Base-by-base conservation (phyloP, 53 echinoderm and acorn worm genomes). In the Glandiceps talaboti region DNA sequence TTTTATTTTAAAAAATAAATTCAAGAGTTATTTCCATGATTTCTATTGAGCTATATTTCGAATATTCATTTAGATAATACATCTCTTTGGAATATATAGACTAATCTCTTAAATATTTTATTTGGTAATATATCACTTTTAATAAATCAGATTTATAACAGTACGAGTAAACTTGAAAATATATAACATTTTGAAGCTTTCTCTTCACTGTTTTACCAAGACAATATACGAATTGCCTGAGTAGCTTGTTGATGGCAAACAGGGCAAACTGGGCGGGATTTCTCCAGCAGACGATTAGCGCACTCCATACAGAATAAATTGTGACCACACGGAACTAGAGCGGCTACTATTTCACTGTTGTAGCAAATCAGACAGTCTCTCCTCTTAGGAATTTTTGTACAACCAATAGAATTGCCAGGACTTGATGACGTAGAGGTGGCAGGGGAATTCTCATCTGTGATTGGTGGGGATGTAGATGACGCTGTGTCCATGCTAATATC, bases 221-320 rank as follows among this genome's bases (percentile, higher is more conserved):
- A 78, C 30, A 78, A 32, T 85, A 96, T 96, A 73, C 92, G 97
- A 84, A 96, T 96, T 80, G 97, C 97, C 82, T 92, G 96, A 75
- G 92, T 84, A 33, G 92, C 91, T 20, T 77, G 85, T 83, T 93
- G 83, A 28, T 92, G 90, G 89, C 97, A 96, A 79, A 92, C 89
- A 14, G 97, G 97, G 86, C 97, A 96, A 29, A 90, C 91, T 32
- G 86, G 84, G 27, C 82, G 85, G 26, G 85, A 75, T 32, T 88
- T 91, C 73, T 90, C 92, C 78, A 92, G 85, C 77, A 96, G 85
- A 33, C 87, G 85, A 79, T 96, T 96, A 81, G 97, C 97, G 85
- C 97, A 96, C 64, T 96, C 97, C 97, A 96, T 92, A 79, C 97
- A 96, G 84, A 96, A 96, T 83, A 96, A 82, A 74, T 96, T 96